Evolutionary conservation across 2,113 vertebrate genomes (phyloP).

Genomic region (Marmota flaviventris): DNA sequence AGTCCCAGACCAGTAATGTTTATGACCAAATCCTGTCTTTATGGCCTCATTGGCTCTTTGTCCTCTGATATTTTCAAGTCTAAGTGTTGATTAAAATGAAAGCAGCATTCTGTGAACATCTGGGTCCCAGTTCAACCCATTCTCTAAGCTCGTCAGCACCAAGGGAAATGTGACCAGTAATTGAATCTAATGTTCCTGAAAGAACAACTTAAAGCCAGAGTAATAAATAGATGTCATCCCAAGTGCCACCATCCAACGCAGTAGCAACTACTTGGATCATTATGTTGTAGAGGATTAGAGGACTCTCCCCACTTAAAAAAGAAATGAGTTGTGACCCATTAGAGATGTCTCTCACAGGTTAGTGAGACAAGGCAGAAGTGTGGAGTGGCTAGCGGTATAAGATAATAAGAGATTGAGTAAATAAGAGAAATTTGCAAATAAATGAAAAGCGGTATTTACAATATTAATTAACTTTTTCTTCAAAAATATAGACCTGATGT

Average conservation of each 20-base stretch:
- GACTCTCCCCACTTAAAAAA: background rate
- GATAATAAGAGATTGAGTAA: background rate
- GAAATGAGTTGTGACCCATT: background rate
- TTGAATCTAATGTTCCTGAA: background rate
- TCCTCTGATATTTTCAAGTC: background rate
- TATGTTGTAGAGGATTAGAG: background rate
- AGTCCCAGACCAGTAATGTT: background rate
- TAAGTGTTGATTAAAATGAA: background rate
- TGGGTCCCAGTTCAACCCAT: background rate
- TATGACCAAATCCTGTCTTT: background rate
- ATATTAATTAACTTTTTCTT: slow-evolving; percentile 37
- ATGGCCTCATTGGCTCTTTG: background rate
- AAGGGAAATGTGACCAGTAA: background rate
- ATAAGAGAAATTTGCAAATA: slow-evolving; percentile 7
- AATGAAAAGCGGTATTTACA: background rate
- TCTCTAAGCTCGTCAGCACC: background rate
- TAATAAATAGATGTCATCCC: slow-evolving; percentile 1
- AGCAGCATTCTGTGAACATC: slow-evolving; percentile 10
- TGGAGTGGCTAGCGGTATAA: background rate
- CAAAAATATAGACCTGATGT: background rate
- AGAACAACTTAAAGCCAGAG: background rate
- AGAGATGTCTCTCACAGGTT: background rate
- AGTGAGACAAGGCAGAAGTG: background rate
- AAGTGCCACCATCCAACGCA: background rate
- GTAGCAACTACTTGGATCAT: background rate